These are phyloP conservation scores for Helicoverpa armigera DNA, from an alignment of 1,140 invertebrate species.

Conservation along the genomic window DNA sequence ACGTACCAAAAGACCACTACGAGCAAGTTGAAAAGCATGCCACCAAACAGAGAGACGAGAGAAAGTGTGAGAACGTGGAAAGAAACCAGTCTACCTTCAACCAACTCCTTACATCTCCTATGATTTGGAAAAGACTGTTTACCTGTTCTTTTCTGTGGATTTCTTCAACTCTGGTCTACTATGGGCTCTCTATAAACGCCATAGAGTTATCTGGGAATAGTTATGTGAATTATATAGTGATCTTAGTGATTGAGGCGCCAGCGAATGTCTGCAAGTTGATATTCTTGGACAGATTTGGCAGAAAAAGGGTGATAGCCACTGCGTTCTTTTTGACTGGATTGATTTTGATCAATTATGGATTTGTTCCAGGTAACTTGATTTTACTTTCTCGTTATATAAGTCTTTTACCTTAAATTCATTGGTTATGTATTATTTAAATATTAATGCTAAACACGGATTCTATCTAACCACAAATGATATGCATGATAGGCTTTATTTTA, in stretches of 20 bases:
- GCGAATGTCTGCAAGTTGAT: conserved; percentile 88
- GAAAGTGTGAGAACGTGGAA: conserved; percentile 70
- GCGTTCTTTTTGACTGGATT: conserved; percentile 88
- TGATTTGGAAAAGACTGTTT: conserved; percentile 89
- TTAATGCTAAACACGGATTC: too few species aligned
- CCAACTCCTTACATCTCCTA: conserved; percentile 87
- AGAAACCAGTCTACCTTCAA: conserved; percentile 83
- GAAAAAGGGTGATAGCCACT: conserved; percentile 87
- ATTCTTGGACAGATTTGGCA: conserved; percentile 89
- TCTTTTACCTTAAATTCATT: neutral
- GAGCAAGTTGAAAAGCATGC: conserved; percentile 81
- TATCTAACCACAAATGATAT: too few species aligned
- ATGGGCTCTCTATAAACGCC: conserved; percentile 92
- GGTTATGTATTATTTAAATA: too few species aligned
- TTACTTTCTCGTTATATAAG: neutral
- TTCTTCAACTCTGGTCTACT: conserved; percentile 92
- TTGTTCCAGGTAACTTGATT: conserved; percentile 75
- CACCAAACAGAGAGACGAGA: conserved; percentile 75
- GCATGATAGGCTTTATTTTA: too few species aligned
- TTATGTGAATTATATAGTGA: conserved; percentile 88
- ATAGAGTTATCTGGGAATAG: conserved; percentile 89
- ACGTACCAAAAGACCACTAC: conserved; percentile 86
- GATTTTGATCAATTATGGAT: conserved; percentile 79
- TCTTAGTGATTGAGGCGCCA: conserved; percentile 87
- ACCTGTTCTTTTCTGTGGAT: conserved; percentile 91